Evolutionary conservation across 2,888 invertebrate species (phyloP), one percentile per base, ranked within the genome.

Genomic region (Hesperia comma): DNA sequence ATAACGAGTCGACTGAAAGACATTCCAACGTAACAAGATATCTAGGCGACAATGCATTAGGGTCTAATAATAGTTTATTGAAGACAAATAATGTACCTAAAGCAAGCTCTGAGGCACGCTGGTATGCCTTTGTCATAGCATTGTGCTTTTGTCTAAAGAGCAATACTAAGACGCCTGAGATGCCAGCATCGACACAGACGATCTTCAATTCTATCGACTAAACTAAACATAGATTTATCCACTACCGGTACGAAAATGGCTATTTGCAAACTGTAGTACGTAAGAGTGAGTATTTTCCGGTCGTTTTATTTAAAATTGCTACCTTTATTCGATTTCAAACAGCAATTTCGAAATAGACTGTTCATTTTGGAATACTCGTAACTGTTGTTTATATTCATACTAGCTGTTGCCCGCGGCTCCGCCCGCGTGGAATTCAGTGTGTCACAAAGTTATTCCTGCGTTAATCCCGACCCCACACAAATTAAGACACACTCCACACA

Each of bases 201-300:
- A 53, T 58, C 64, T 58, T 58, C 51, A 64, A 64, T 64, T 46
- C 55, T 32, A 58, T 21, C 46, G 56, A 56, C 56, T 57, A 49
- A 49, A 40, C 43, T 46, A 40, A 63, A 63, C 63, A 49, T 49
- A 49, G 51, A 51, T 33, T 15, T 33, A 55, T 55, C 32, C 15
- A 55, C 55, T 41, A 43, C n/a, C 26, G n/a, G 2, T 10, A 14
- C 58, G 15, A 58, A 58, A 58, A 46, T 58, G 32, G 15, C 15
- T 58, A 17, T 46, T 17, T 58, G 26, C 14, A 46, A 58, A 58
- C 43, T 58, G 43, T n/a, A 37, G 37, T 8, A 37, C 2, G 10
- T 37, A 37, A 37, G 12, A 37, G 37, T 37, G 12, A 26, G 26
- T 26, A 26, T 26, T 58, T 58, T 40, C 43, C 21, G 26, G 43